phyloP scores from a whole-genome alignment of 2,888 invertebrate genomes.

The Diarsia brunnea region DNA sequence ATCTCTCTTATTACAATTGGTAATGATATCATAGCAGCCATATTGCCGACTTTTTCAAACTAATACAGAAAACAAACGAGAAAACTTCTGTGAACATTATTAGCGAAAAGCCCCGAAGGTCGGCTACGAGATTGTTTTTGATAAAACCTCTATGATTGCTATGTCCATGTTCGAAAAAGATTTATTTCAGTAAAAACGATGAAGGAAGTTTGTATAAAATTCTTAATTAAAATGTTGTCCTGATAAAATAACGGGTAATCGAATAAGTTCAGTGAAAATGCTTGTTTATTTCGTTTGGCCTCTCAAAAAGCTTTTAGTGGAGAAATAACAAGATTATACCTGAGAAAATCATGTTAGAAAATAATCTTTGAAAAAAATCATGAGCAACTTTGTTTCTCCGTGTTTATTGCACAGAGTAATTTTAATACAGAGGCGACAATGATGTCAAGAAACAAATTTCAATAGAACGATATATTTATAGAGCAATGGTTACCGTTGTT shows the following conservation, averaged over 20 bases:
- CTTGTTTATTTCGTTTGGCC: conserved; percentile 39
- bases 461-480: background rate
- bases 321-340: conserved; percentile 39
- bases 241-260: conserved; percentile 45
- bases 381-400: background rate
- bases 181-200: conserved; percentile 20
- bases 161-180: conserved; percentile 2
- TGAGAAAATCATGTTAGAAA: conserved; percentile 4
- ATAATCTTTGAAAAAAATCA: conserved; percentile 6
- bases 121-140: conserved; percentile 31
- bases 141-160: conserved; percentile 41
- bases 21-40: conserved; percentile 37
- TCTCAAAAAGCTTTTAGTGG: conserved; percentile 45
- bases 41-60: conserved; percentile 49
- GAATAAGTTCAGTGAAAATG: conserved; percentile 44
- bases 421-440: background rate
- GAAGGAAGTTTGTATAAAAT: conserved; percentile 23
- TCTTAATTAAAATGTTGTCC: conserved; percentile 43
- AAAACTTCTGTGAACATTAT: conserved; percentile 74
- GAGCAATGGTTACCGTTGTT: conserved; percentile 2
- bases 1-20: conserved; percentile 37
- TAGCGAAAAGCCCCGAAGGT: conserved; percentile 44
- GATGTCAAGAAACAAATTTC: too few relatives aligned
- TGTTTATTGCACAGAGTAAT: conserved; percentile 12
- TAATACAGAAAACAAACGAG: conserved; percentile 66